Conservation (phyloP, 2,113 vertebrate genomes). For the Carassius auratus region DNA sequence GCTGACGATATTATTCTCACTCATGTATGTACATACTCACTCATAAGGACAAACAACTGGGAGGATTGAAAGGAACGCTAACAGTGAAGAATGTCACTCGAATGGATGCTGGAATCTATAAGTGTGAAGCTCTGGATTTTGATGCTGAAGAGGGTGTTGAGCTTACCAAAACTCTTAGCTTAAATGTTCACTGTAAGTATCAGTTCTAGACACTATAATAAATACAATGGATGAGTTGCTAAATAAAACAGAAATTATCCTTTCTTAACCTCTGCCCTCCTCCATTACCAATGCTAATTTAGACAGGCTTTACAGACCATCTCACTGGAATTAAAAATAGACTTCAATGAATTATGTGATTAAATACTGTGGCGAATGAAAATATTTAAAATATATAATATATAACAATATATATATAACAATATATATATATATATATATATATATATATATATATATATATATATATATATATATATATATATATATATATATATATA, state of each 20-base stretch:
- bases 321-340: neutral
- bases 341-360: neutral
- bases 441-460: too few species aligned
- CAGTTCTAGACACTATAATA: slow-evolving; percentile 52
- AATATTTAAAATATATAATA: neutral
- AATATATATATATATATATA: too few species aligned
- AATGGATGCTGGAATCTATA: slow-evolving; percentile 69
- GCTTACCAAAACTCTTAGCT: slow-evolving; percentile 62
- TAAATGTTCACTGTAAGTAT: slow-evolving; percentile 82
- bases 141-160: slow-evolving; percentile 61
- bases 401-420: too few species aligned
- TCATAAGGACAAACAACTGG: accelerated
- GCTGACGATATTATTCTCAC: neutral
- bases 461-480: too few species aligned
- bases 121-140: slow-evolving; percentile 76
- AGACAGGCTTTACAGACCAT: neutral
- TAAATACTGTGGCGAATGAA: neutral
- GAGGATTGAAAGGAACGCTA: slow-evolving; percentile 22
- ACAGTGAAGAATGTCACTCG: slow-evolving; percentile 70
- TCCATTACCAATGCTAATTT: neutral
- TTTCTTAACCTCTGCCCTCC: neutral
- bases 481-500: too few species aligned
- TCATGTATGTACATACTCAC: neutral
- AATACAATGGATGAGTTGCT: slow-evolving; percentile 32
- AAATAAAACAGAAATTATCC: neutral